A percentile compares a stretch with the other conserved stretches of the same genome.
Conservation (phyloP, 2,888 invertebrate species). For the Callyntrura sp. region DNA sequence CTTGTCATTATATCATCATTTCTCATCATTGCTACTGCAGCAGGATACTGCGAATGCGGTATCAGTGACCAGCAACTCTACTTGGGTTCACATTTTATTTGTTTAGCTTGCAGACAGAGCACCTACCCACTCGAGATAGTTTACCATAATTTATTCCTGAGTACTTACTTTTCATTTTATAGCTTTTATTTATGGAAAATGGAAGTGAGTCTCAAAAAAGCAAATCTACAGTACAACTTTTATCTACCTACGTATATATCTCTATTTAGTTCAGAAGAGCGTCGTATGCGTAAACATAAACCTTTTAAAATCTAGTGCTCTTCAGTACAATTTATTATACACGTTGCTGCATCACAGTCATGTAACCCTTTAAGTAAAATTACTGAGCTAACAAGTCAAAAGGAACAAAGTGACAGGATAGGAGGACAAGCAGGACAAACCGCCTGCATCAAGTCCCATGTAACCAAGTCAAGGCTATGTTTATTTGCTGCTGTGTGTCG, state of each 20-base stretch:
- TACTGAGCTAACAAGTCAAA: not conserved
- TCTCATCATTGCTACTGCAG: too few relatives aligned
- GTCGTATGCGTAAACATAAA: not conserved
- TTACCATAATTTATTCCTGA: not conserved
- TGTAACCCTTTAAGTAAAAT: constrained; percentile 29
- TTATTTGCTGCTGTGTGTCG: not conserved
- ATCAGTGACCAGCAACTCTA: not conserved
- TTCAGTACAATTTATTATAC: not conserved
- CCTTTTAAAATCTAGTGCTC: not conserved
- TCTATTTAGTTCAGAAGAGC: not conserved
- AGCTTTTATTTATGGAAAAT: not conserved
- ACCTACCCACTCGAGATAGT: not conserved
- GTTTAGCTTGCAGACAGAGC: not conserved
- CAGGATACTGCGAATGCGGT: not conserved
- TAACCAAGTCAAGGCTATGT: constrained; percentile 70
- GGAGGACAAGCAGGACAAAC: constrained; percentile 53
- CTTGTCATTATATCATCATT: too few relatives aligned
- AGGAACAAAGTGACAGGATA: constrained; percentile 56
- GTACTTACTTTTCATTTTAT: not conserved
- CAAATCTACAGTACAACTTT: too few relatives aligned
- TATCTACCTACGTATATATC: too few relatives aligned
- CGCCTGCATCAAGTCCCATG: constrained; percentile 45
- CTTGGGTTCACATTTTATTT: not conserved
- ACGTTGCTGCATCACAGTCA: not conserved
- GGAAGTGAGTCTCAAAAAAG: not conserved